Conservation (phyloP, 64 coral and sea anemone genomes). For the Exaiptasia diaphana region DNA sequence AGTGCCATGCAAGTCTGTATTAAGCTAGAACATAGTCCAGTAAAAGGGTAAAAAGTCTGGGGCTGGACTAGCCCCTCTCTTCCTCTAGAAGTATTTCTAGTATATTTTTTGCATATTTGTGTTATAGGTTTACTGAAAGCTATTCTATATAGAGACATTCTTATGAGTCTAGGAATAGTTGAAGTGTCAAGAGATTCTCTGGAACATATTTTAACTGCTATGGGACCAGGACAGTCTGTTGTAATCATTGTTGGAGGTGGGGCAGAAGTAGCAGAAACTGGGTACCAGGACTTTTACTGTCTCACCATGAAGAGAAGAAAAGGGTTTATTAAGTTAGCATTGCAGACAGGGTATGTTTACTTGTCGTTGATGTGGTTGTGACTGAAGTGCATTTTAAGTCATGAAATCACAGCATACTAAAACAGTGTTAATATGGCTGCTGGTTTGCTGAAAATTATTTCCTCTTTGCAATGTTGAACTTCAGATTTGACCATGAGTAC, state of each 20-base stretch:
- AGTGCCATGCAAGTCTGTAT: no score
- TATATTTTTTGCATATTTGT: neutral
- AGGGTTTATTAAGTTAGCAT: constrained; percentile 56
- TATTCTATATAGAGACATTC: constrained; percentile 37
- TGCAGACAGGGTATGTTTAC: constrained; percentile 50
- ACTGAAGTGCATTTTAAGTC: neutral
- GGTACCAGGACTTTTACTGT: constrained; percentile 7
- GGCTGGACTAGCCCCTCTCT: no score
- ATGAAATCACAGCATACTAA: neutral
- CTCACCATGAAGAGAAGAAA: constrained; percentile 40
- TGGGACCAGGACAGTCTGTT: constrained; percentile 47
- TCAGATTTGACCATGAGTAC: neutral
- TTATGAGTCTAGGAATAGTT: constrained; percentile 49
- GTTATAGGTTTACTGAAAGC: neutral
- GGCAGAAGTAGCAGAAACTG: constrained; percentile 7
- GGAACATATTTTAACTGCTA: constrained; percentile 18
- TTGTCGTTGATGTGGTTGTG: neutral
- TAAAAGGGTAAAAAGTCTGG: no score
- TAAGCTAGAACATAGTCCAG: no score
- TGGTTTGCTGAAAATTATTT: neutral
- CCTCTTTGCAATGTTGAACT: neutral
- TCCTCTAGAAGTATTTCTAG: no score
- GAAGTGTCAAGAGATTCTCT: constrained; percentile 36
- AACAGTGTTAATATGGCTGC: neutral
- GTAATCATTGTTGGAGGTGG: constrained; percentile 55